phyloP scores from a whole-genome alignment of 2,797 vertebrate genomes.

The Gymnodraco acuticeps region DNA sequence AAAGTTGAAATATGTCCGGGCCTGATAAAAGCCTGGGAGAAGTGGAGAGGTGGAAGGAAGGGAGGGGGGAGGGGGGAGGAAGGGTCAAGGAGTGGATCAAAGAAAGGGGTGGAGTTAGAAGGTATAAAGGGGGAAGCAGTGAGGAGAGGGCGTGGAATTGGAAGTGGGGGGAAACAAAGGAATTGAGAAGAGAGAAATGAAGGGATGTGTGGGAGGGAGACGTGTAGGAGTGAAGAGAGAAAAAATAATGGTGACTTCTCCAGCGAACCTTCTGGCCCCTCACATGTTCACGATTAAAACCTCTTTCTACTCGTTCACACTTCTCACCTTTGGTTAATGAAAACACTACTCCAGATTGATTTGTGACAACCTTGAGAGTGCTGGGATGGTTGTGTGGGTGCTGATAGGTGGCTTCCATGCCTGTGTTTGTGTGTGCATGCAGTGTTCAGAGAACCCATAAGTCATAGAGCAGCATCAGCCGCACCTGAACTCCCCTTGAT shows the following conservation, averaged over 20 bases:
- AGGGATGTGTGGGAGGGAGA: slow-evolving; percentile 48
- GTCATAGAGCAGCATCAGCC: slow-evolving; percentile 17
- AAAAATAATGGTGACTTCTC: slow-evolving; percentile 31
- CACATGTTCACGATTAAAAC: slow-evolving; percentile 68
- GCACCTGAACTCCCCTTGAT: slow-evolving; percentile 65
- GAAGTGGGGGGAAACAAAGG: slow-evolving; percentile 36
- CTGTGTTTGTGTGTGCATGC: background rate
- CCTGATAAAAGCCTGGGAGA: slow-evolving; percentile 39
- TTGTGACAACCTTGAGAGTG: slow-evolving; percentile 66
- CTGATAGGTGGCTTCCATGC: background rate
- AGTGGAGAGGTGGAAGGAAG: background rate
- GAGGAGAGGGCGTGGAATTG: slow-evolving; percentile 31
- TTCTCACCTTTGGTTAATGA: slow-evolving; percentile 65
- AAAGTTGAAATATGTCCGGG: slow-evolving; percentile 60
- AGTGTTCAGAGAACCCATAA: slow-evolving; percentile 37
- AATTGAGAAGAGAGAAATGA: slow-evolving; percentile 51
- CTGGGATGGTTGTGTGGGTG: background rate
- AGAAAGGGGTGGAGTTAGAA: slow-evolving; percentile 25
- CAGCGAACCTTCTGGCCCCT: slow-evolving; percentile 39
- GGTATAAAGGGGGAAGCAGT: background rate
- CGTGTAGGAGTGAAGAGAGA: slow-evolving; percentile 42
- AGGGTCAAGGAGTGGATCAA: slow-evolving; percentile 30
- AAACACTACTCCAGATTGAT: slow-evolving; percentile 67
- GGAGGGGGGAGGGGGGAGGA: slow-evolving; percentile 13
- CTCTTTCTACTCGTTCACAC: slow-evolving; percentile 48